Evolutionary conservation across 2,888 invertebrate species (phyloP).

Genomic region (Epicampocera succincta): DNA sequence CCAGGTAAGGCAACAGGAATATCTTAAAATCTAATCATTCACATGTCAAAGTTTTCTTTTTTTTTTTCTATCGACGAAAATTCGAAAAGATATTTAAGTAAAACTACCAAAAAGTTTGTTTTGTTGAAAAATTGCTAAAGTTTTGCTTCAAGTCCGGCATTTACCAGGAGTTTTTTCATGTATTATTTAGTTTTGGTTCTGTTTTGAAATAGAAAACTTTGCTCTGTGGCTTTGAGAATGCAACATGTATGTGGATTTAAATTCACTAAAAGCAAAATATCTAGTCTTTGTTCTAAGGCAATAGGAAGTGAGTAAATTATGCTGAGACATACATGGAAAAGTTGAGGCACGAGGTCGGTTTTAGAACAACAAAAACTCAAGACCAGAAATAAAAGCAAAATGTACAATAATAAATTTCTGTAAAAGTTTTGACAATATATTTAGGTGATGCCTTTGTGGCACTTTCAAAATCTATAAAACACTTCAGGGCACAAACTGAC

Average conservation of each 20-base stretch:
- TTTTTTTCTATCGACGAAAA: slow-evolving; percentile 30
- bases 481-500: not conserved
- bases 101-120: not conserved
- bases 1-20: not conserved
- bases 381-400: not conserved
- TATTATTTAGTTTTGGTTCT: not conserved
- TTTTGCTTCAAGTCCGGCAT: slow-evolving; percentile 28
- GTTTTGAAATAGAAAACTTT: not conserved
- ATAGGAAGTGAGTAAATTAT: slow-evolving; percentile 1
- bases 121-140: slow-evolving; percentile 14
- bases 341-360: not conserved
- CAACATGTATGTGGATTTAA: slow-evolving; percentile 43
- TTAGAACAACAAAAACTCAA: not conserved
- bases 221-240: slow-evolving; percentile 16
- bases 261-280: not conserved
- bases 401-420: too few relatives aligned
- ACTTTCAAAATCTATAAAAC: not conserved
- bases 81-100: slow-evolving; percentile 14
- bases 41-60: slow-evolving; percentile 29
- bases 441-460: not conserved
- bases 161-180: slow-evolving; percentile 27
- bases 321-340: not conserved
- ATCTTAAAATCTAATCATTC: slow-evolving; percentile 32
- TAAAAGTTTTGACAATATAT: too few relatives aligned
- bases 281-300: not conserved